Percentiles rank a stretch among this genome's conserved stretches.
Evolutionary conservation across 2,797 vertebrate species (phyloP).

Genomic region (Spatula versicolor): DNA sequence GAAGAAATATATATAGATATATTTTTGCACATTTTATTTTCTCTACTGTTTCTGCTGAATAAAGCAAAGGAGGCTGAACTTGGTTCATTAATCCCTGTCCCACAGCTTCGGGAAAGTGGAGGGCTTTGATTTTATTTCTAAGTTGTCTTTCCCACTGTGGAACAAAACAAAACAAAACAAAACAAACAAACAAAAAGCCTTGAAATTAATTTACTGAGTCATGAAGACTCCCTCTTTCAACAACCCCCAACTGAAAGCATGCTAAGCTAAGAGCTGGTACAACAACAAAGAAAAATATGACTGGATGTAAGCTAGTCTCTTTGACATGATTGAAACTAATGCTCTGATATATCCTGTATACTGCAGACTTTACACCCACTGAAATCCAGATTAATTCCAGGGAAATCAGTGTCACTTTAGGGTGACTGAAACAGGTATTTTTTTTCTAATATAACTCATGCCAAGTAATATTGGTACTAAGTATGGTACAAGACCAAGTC

Average conservation of each 20-base stretch:
- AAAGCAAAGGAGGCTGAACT: constrained; percentile 9
- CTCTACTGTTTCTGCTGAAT: constrained; percentile 11
- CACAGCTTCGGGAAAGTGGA: background rate
- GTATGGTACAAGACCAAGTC: background rate
- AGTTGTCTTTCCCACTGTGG: constrained; percentile 24
- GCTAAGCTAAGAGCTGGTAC: constrained; percentile 20
- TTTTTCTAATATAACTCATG: background rate
- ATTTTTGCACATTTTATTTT: background rate
- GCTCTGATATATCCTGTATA: background rate
- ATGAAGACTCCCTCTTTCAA: constrained; percentile 5
- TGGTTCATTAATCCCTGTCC: constrained; percentile 34
- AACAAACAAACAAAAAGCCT: constrained; percentile 9
- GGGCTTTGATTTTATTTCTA: constrained; percentile 49
- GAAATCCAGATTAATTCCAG: constrained; percentile 12
- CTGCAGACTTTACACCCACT: background rate
- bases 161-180: background rate
- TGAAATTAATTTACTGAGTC: constrained; percentile 40
- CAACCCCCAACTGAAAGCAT: background rate
- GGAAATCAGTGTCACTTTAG: background rate
- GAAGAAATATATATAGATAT: background rate
- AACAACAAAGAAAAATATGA: constrained; percentile 25
- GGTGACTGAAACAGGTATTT: background rate
- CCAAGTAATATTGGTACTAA: background rate
- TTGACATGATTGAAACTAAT: background rate
- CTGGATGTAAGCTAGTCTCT: constrained; percentile 6